phyloP scores from a whole-genome alignment of 1,140 invertebrate species.

The Brachystomella parvula region DNA sequence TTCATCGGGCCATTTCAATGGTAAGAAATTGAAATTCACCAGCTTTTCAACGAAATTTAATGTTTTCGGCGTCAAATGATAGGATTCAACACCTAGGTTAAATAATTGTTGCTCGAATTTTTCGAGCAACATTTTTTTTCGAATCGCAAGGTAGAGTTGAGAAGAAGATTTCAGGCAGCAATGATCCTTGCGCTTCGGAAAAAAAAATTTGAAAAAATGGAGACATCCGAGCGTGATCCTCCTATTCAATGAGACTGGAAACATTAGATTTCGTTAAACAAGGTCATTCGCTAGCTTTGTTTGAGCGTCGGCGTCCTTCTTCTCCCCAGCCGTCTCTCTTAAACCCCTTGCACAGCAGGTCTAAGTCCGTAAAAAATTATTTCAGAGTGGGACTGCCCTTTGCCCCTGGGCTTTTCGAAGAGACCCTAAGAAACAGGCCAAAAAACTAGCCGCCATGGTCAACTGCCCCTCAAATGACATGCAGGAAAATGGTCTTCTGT shows the following conservation, averaged over 20 bases:
- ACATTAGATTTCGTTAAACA: too few species aligned
- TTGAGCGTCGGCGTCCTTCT: too few species aligned
- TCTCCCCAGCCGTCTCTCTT: too few species aligned
- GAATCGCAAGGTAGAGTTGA: too few species aligned
- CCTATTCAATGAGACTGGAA: too few species aligned
- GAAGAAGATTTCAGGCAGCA: too few species aligned
- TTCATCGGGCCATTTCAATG: conserved; percentile 19
- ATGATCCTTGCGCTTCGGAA: too few species aligned
- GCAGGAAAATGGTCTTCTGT: conserved; percentile 60
- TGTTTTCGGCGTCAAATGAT: too few species aligned
- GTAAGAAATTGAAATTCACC: neutral
- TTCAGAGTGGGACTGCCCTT: conserved; percentile 66
- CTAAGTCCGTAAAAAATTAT: conserved; percentile 61
- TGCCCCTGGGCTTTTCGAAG: conserved; percentile 61
- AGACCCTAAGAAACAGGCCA: conserved; percentile 58
- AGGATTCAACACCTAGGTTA: neutral
- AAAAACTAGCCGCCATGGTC: conserved; percentile 54
- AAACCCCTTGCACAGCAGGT: too few species aligned
- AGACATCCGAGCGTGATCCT: too few species aligned
- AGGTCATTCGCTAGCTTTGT: too few species aligned
- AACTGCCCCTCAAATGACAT: conserved; percentile 56
- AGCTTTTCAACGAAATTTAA: neutral
- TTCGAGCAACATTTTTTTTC: neutral
- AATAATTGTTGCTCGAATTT: neutral
- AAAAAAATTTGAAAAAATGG: too few species aligned